phyloP scores from a whole-genome alignment of 2,888 invertebrate genomes.

The Busseola fusca region DNA sequence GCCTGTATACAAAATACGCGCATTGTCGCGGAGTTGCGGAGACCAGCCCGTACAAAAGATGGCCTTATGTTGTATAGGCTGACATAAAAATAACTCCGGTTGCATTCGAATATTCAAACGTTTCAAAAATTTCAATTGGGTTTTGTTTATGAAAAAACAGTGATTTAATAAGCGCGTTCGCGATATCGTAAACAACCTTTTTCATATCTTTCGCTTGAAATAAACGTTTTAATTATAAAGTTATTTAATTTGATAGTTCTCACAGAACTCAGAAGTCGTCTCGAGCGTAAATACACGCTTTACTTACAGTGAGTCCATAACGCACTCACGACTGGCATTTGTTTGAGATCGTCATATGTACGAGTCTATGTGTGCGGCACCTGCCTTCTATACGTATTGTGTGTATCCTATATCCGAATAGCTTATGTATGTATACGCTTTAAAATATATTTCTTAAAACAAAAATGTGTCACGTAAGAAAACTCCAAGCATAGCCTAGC shows the following conservation, averaged over 20 bases:
- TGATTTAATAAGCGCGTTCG: too few species aligned
- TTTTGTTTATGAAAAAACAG: too few species aligned
- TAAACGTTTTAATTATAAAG: neutral
- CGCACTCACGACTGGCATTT: neutral
- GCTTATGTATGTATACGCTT: neutral
- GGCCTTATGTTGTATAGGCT: too few species aligned
- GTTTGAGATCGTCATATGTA: neutral
- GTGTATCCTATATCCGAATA: neutral
- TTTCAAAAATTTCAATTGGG: neutral
- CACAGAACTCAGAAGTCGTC: neutral
- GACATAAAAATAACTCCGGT: neutral
- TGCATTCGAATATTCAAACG: neutral
- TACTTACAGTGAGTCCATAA: neutral
- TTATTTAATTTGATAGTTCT: neutral
- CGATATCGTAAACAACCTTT: neutral
- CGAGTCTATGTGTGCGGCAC: neutral
- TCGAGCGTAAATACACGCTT: neutral
- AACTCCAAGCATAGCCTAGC: neutral
- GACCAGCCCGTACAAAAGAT: too few species aligned
- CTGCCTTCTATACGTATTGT: neutral
- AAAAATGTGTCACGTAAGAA: neutral
- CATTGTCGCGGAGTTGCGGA: too few species aligned
- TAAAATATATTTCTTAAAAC: slow-evolving; percentile 24
- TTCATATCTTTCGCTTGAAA: neutral
- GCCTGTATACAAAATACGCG: too few species aligned